Base-by-base conservation (phyloP, 2,797 vertebrate species). In the Mionectes olivaceus region DNA sequence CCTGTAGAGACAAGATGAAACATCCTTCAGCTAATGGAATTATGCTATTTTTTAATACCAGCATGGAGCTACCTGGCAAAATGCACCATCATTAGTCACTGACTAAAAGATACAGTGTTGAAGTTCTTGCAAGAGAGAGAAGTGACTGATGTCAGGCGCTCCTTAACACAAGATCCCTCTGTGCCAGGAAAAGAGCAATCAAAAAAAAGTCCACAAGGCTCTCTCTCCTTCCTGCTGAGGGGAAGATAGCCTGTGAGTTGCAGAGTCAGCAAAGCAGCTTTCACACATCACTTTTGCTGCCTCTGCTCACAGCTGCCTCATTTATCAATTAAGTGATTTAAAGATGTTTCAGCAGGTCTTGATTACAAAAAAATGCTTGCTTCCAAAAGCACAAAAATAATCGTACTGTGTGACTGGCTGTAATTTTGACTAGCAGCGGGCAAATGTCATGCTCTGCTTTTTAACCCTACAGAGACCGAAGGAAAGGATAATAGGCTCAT, bases 1-100 rank as follows among this genome's bases (percentile, higher is more conserved):
- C 99, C 99, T 99, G 94, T 49, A 82, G 74, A 91, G 91, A 95
- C 24, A 95, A 92, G 95, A 93, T 14, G 16, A 82, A 93, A 86
- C 78, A 67, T 10, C 43, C 70, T 68, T 94, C 73, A 89, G 71
- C 44, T 57, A 78, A 53, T 50, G 80, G 24, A 75, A 41, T 43
- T 41, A 15, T 2, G 30, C 25, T n/a, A 23, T 8, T n/a, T 56
- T 93, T 81, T 46, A 68, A 25, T 41, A 94, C 53, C 46, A 65
- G 35, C 24, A 52, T 3, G 17, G 69, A 79, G 27, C 4, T n/a
- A 41, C n/a, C 39, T 77, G 56, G 33, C 37, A 73, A 53, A 49
- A 78, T 67, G 33, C 35, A 35, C 1, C 3, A 61, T 86, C 64
- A 55, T 78, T 89, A 81, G 76, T 74, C 69, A 59, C 25, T 76